phyloP scores from a whole-genome alignment of 2,113 vertebrate genomes.

The Atherinomorus stipes region DNA sequence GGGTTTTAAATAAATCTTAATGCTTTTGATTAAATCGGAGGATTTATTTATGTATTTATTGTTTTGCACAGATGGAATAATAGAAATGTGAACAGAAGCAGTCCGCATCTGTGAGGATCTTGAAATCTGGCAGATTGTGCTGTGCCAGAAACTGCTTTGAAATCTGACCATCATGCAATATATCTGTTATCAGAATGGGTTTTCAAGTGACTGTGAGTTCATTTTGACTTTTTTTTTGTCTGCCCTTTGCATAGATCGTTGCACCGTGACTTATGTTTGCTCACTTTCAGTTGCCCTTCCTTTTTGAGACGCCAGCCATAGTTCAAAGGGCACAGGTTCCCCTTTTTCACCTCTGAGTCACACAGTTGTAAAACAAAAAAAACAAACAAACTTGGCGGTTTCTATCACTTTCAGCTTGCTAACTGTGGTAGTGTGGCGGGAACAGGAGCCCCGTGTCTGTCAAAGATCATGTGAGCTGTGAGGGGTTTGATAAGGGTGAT shows the following conservation, averaged over 20 bases:
- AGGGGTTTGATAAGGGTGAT: constrained; percentile 1
- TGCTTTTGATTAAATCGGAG: no score
- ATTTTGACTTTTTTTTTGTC: not conserved
- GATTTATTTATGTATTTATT: no score
- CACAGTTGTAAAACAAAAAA: constrained; percentile 14
- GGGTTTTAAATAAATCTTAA: no score
- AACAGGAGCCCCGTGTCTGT: constrained; percentile 23
- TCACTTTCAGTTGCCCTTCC: constrained; percentile 69
- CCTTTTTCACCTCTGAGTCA: constrained; percentile 36
- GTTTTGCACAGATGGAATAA: constrained; percentile 46
- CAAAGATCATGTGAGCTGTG: not conserved
- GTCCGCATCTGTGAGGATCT: constrained; percentile 11
- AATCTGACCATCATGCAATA: constrained; percentile 35
- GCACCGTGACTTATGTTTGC: constrained; percentile 61
- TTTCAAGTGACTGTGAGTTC: constrained; percentile 36
- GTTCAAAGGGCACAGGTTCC: constrained; percentile 63
- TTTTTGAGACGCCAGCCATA: constrained; percentile 26
- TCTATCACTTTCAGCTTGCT: constrained; percentile 19
- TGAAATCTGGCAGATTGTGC: constrained; percentile 32
- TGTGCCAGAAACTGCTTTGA: constrained; percentile 56
- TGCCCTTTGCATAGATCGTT: constrained; percentile 10
- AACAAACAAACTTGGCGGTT: constrained; percentile 9
- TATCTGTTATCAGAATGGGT: constrained; percentile 35
- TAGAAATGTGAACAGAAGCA: constrained; percentile 25
- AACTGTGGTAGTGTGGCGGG: constrained; percentile 25